These are phyloP conservation scores for Platysternon megacephalum DNA, from an alignment of 2,113 vertebrate species.

Conservation along the genomic window DNA sequence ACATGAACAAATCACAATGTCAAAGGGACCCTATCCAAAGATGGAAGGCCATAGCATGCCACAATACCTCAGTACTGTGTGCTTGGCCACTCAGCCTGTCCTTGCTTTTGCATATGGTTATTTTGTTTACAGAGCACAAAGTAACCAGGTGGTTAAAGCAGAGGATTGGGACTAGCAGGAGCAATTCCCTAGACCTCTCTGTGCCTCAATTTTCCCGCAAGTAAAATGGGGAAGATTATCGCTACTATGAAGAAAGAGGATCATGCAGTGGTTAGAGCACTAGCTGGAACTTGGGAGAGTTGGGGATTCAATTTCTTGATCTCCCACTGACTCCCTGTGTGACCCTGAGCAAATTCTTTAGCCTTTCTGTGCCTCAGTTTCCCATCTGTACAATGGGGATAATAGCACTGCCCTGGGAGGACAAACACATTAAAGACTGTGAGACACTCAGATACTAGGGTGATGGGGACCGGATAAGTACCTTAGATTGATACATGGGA, in stretches of 20 bases:
- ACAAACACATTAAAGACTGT: not conserved
- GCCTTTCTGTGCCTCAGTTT: not conserved
- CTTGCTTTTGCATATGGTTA: not conserved
- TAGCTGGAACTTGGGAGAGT: not conserved
- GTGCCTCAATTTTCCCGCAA: not conserved
- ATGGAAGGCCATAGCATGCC: not conserved
- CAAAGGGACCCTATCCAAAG: no score
- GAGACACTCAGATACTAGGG: not conserved
- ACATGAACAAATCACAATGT: no score
- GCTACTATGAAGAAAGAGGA: not conserved
- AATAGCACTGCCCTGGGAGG: not conserved
- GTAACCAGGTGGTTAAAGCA: not conserved
- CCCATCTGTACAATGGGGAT: not conserved
- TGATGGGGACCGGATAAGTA: not conserved
- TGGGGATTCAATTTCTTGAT: fast-evolving
- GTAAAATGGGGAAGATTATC: not conserved
- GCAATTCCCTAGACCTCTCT: not conserved
- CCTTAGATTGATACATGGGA: not conserved
- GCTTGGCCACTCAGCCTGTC: not conserved
- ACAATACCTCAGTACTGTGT: not conserved
- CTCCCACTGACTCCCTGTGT: fast-evolving
- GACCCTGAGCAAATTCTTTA: not conserved
- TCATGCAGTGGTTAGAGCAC: not conserved
- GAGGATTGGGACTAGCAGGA: not conserved
- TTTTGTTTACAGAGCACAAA: not conserved